Conservation (phyloP, 1,140 invertebrate genomes). For the Hormaphis cornu region DNA sequence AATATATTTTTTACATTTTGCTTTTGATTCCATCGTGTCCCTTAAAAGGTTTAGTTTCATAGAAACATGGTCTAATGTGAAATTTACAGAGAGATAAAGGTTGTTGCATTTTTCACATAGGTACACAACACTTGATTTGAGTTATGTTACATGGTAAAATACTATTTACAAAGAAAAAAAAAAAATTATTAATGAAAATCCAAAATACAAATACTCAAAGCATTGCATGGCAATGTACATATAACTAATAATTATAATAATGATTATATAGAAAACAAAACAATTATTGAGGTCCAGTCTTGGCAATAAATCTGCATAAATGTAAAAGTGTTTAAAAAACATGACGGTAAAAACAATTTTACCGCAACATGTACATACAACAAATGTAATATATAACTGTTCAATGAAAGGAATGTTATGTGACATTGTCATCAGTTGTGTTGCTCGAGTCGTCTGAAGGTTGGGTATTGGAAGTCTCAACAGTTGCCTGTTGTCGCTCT, state of each 20-base stretch:
- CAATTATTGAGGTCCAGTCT: conserved; percentile 30
- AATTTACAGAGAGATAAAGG: neutral
- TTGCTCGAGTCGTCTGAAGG: neutral
- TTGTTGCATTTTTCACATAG: neutral
- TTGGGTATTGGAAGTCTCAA: neutral
- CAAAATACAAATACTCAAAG: conserved; percentile 2
- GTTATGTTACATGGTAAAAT: no score
- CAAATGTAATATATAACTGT: conserved; percentile 11
- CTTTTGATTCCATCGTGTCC: neutral
- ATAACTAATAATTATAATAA: conserved; percentile 10
- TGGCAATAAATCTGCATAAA: conserved; percentile 28
- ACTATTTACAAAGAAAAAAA: neutral
- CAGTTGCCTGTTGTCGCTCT: conserved; percentile 5
- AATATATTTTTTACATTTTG: neutral
- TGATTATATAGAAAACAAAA: conserved; percentile 28
- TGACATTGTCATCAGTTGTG: conserved; percentile 9
- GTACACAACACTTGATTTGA: neutral
- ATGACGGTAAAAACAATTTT: neutral
- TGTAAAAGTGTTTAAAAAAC: conserved; percentile 20
- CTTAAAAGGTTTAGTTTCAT: neutral
- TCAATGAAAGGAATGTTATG: conserved; percentile 19
- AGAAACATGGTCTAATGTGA: neutral
- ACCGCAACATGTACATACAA: neutral
- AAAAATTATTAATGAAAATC: conserved; percentile 4
- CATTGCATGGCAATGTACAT: conserved; percentile 24